phyloP scores from a whole-genome alignment of 2,113 vertebrate species.

The Eleginops maclovinus region DNA sequence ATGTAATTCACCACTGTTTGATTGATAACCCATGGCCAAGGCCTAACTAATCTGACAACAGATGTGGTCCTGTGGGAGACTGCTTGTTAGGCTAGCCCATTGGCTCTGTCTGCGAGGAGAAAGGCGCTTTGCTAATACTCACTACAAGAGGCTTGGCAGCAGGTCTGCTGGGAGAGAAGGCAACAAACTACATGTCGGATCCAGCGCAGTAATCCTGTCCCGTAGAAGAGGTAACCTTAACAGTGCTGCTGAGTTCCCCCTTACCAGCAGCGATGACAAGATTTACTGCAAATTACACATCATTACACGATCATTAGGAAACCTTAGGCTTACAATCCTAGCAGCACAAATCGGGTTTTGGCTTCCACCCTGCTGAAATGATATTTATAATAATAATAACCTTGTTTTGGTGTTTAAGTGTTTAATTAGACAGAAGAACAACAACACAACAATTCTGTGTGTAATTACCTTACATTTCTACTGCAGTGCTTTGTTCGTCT shows the following conservation, averaged over 20 bases:
- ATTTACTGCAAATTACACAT: slow-evolving; percentile 72
- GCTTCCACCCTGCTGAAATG: slow-evolving; percentile 46
- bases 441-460: background rate
- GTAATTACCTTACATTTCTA: slow-evolving; percentile 19
- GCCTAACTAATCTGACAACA: slow-evolving; percentile 62
- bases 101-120: slow-evolving; percentile 45
- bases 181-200: slow-evolving; percentile 35
- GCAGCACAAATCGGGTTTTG: slow-evolving; percentile 48
- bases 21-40: slow-evolving; percentile 64
- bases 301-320: slow-evolving; percentile 70
- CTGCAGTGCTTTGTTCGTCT: background rate
- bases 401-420: slow-evolving; percentile 49
- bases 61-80: slow-evolving; percentile 61
- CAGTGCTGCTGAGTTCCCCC: slow-evolving; percentile 17
- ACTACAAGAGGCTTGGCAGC: slow-evolving; percentile 44
- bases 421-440: slow-evolving; percentile 42
- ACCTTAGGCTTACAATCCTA: slow-evolving; percentile 48
- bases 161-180: slow-evolving; percentile 38
- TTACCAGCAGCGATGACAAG: slow-evolving; percentile 54
- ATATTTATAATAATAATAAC: slow-evolving; percentile 61
- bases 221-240: slow-evolving; percentile 46
- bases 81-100: slow-evolving; percentile 46
- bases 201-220: slow-evolving; percentile 52
- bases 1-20: slow-evolving; percentile 62
- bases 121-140: slow-evolving; percentile 44